A percentile compares a stretch with the other conserved stretches of the same genome.
Evolutionary conservation across 2,888 invertebrate genomes (phyloP).

Genomic region (Phragmatobia fuliginosa): DNA sequence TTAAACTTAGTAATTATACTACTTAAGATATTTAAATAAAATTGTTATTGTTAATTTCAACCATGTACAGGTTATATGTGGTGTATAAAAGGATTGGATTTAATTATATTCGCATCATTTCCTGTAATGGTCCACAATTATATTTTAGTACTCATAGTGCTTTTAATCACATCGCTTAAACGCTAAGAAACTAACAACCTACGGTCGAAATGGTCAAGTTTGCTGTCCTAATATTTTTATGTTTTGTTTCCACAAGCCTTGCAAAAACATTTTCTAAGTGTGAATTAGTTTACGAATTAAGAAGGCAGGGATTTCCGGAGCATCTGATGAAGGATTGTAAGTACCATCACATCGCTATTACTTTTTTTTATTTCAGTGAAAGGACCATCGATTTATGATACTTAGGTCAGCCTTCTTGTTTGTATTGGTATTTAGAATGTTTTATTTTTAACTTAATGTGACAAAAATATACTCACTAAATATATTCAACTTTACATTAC

Average conservation of each 20-base stretch:
- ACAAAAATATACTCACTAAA: no score
- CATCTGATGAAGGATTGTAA: conserved; percentile 65
- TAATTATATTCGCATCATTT: not conserved
- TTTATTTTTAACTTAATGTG: not conserved
- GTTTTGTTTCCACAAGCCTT: conserved; percentile 34
- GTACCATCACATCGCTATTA: conserved; percentile 31
- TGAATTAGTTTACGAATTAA: conserved; percentile 60
- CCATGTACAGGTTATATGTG: not conserved
- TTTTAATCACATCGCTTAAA: not conserved
- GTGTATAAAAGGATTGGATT: not conserved
- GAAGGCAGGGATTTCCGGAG: conserved; percentile 56
- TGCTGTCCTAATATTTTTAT: conserved; percentile 8
- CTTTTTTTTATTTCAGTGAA: not conserved
- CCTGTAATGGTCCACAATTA: not conserved
- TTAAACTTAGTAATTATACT: not conserved
- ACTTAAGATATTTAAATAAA: not conserved
- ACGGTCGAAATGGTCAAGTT: not conserved
- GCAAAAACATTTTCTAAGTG: conserved; percentile 58
- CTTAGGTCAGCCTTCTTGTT: not conserved
- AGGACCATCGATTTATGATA: not conserved
- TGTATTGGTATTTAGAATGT: not conserved
- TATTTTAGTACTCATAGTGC: not conserved
- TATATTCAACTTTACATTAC: no score
- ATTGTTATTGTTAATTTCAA: not conserved
- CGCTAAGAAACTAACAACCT: not conserved